Conservation (phyloP, 2,113 vertebrate species). For the Phylloscopus trochiloides region DNA sequence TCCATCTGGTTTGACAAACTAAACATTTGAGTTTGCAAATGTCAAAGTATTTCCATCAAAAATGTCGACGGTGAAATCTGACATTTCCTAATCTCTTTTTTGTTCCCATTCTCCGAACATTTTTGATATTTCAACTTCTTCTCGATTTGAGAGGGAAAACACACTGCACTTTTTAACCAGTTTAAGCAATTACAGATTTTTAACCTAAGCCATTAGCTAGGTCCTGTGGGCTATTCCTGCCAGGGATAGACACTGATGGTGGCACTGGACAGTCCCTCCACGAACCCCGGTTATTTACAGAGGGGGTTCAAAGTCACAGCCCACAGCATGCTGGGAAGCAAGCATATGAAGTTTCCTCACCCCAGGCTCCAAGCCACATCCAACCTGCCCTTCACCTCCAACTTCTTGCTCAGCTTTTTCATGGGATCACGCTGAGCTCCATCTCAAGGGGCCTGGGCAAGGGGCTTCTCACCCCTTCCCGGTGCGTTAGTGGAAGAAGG, state of each 20-base stretch:
- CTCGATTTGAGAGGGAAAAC: constrained; percentile 25
- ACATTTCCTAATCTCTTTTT: constrained; percentile 60
- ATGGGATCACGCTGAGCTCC: background rate
- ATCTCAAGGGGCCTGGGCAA: background rate
- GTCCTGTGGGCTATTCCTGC: background rate
- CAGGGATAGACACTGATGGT: background rate
- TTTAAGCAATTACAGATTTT: background rate
- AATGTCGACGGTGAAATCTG: background rate
- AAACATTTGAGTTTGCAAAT: constrained; percentile 62
- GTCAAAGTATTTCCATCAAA: constrained; percentile 64
- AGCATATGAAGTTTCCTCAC: background rate
- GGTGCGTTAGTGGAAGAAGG: background rate
- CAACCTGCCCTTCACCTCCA: background rate
- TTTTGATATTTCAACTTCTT: constrained; percentile 52
- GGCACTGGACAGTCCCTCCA: background rate
- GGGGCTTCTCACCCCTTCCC: background rate
- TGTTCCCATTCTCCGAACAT: background rate
- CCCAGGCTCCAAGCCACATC: background rate
- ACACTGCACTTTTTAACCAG: background rate
- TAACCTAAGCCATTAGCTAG: background rate
- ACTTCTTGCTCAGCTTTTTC: background rate
- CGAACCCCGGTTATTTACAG: background rate
- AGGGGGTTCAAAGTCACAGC: background rate
- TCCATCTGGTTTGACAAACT: constrained; percentile 63
- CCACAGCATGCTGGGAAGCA: background rate